Conservation (phyloP, 2,888 invertebrate species). For the Chaetoderma sp. region DNA sequence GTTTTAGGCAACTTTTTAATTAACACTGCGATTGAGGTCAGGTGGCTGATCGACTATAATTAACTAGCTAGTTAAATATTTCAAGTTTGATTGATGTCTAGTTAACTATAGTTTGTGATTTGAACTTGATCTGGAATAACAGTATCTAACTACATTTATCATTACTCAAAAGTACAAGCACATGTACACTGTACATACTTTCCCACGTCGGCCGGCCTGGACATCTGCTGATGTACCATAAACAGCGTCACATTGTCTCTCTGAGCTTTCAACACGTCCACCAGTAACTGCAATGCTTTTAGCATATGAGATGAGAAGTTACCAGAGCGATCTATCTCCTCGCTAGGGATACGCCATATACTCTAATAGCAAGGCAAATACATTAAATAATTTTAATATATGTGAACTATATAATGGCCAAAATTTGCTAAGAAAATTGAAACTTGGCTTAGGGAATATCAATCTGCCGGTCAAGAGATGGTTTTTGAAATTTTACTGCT, state of each 20-base stretch:
- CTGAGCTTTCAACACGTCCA: slow-evolving; percentile 84
- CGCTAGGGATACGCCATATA: slow-evolving; percentile 90
- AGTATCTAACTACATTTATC: no score
- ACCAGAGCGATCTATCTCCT: slow-evolving; percentile 92
- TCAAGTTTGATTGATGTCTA: neutral
- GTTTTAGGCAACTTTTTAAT: no score
- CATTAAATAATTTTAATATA: no score
- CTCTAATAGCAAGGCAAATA: slow-evolving; percentile 79
- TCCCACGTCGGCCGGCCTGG: slow-evolving; percentile 85
- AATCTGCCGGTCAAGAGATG: no score
- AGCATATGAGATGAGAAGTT: slow-evolving; percentile 93
- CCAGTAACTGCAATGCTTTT: slow-evolving; percentile 82
- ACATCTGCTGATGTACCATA: slow-evolving; percentile 83
- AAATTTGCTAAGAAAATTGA: no score
- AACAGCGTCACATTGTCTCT: slow-evolving; percentile 85
- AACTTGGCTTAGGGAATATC: no score
- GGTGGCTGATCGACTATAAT: no score
- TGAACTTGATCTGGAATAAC: no score
- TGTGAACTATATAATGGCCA: no score
- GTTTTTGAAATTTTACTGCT: no score
- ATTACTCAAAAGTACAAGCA: neutral
- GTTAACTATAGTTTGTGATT: neutral
- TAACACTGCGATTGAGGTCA: no score
- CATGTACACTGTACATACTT: slow-evolving; percentile 74
- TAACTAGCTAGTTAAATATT: neutral